Conservation (phyloP, 2,888 invertebrate genomes). For the Apocheima hispidaria region DNA sequence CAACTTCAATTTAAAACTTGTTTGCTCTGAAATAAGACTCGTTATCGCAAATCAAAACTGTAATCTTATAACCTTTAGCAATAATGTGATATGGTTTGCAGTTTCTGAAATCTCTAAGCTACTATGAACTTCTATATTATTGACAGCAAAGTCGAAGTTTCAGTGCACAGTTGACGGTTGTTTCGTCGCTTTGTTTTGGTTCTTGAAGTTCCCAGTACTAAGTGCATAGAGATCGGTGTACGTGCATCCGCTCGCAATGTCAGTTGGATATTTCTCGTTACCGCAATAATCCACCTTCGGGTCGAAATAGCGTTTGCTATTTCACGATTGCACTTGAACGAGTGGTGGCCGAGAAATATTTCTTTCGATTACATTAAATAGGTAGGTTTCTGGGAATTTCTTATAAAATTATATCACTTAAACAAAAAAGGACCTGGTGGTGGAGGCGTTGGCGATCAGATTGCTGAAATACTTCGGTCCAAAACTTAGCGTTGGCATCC, state of each 20-base stretch:
- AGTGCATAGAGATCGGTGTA: constrained; percentile 81
- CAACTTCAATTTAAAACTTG: constrained; percentile 42
- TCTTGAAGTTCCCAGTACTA: constrained; percentile 62
- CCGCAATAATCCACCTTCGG: constrained; percentile 80
- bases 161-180: constrained; percentile 29
- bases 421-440: too few species aligned
- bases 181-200: constrained; percentile 50
- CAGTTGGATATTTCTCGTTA: constrained; percentile 83
- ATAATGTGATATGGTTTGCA: constrained; percentile 43
- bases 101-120: constrained; percentile 33
- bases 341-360: constrained; percentile 36
- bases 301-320: constrained; percentile 69
- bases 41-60: constrained; percentile 37
- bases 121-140: constrained; percentile 47
- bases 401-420: too few species aligned
- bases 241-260: constrained; percentile 80
- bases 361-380: constrained; percentile 35
- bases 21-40: constrained; percentile 34
- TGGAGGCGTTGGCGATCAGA: too few species aligned
- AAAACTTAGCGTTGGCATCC: too few species aligned
- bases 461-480: too few species aligned
- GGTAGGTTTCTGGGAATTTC: too few species aligned
- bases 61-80: constrained; percentile 54
- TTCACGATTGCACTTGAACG: constrained; percentile 67
- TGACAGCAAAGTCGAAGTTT: constrained; percentile 43